A percentile compares a stretch with the other conserved stretches of the same genome.
Evolutionary conservation across 64 coral and sea anemone genomes (phyloP).

Genomic region (Catalaphyllia jardinei): DNA sequence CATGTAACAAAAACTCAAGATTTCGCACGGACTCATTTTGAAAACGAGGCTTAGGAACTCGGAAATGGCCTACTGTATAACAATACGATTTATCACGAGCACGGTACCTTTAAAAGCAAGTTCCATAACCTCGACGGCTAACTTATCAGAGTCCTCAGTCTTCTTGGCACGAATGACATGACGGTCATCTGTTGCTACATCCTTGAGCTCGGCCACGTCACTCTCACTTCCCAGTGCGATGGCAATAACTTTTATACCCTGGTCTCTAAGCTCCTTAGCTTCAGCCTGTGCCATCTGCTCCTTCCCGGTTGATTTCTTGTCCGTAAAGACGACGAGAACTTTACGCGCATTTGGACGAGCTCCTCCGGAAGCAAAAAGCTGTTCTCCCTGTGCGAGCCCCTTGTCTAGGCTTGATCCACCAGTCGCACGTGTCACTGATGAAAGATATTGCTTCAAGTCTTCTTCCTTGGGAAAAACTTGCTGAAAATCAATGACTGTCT

Average conservation of each 20-base stretch:
- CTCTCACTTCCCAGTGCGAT: slow-evolving; percentile 62
- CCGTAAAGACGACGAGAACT: slow-evolving; percentile 79
- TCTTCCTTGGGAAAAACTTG: slow-evolving; percentile 30
- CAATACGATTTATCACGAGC: background rate
- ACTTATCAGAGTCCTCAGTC: slow-evolving; percentile 40
- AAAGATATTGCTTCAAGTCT: slow-evolving; percentile 22
- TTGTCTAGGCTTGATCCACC: slow-evolving; percentile 55
- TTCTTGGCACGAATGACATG: slow-evolving; percentile 51
- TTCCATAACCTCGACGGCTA: slow-evolving; percentile 43
- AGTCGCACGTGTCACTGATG: background rate
- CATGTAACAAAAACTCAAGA: too few relatives aligned
- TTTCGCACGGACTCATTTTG: too few relatives aligned
- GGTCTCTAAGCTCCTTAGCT: slow-evolving; percentile 48
- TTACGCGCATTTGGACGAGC: slow-evolving; percentile 52
- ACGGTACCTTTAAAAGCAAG: slow-evolving; percentile 51
- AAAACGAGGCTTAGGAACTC: background rate
- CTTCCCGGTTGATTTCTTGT: slow-evolving; percentile 47
- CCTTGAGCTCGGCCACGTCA: slow-evolving; percentile 45
- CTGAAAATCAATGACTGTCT: slow-evolving; percentile 33
- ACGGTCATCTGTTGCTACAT: slow-evolving; percentile 47
- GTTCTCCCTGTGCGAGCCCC: slow-evolving; percentile 55
- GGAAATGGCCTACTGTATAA: background rate
- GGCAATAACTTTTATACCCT: slow-evolving; percentile 66
- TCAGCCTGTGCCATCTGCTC: slow-evolving; percentile 9
- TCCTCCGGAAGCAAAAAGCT: slow-evolving; percentile 52